phyloP scores from a whole-genome alignment of 2,888 invertebrate genomes.

The Deilephila porcellus region DNA sequence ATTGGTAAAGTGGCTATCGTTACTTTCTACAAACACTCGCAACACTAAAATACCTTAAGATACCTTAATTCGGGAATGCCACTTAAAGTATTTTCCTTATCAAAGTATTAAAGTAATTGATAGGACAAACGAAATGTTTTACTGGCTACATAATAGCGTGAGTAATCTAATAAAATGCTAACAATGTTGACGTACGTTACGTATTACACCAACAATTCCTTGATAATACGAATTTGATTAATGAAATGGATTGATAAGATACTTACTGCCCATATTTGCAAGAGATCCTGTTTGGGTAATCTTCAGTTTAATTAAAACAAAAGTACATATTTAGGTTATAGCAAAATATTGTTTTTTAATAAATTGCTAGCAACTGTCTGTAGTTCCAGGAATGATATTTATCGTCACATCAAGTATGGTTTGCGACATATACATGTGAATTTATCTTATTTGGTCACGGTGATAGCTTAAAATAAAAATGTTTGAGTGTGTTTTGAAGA shows the following conservation, averaged over 20 bases:
- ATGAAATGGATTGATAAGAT: neutral
- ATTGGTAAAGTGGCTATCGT: neutral
- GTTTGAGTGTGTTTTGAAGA: neutral
- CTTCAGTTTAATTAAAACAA: neutral
- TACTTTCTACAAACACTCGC: neutral
- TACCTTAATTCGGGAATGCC: neutral
- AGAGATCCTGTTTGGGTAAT: slow-evolving; percentile 3
- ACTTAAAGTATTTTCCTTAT: neutral
- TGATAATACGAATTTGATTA: slow-evolving; percentile 11
- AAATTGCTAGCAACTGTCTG: neutral
- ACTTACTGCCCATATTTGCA: neutral
- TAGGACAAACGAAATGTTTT: neutral
- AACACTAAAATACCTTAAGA: neutral
- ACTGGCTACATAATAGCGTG: slow-evolving; percentile 1
- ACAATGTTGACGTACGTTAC: neutral
- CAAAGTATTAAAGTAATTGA: neutral
- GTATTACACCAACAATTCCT: neutral
- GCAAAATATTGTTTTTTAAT: neutral
- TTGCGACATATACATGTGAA: neutral
- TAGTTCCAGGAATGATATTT: neutral
- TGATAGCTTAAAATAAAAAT: neutral
- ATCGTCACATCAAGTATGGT: neutral
- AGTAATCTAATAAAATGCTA: neutral
- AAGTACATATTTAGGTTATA: neutral
- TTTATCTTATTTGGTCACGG: neutral